Evolutionary conservation across 2,797 vertebrate species (phyloP).

Genomic region (Notamacropus eugenii): DNA sequence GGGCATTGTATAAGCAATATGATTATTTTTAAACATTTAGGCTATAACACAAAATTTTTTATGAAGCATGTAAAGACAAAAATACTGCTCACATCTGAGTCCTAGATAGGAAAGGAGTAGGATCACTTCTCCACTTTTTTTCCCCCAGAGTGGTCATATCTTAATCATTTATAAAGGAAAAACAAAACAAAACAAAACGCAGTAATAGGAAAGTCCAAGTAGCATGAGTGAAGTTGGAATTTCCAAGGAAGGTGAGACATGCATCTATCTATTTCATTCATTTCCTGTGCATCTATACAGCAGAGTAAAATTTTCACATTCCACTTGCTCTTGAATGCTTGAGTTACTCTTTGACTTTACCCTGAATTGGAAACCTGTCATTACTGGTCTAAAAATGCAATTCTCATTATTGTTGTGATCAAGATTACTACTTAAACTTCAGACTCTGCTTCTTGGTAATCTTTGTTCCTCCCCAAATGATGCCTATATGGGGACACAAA

Average conservation of each 20-base stretch:
- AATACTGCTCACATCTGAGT: not conserved
- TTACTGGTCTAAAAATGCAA: not conserved
- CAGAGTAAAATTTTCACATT: not conserved
- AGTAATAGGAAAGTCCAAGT: not conserved
- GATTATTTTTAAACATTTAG: not conserved
- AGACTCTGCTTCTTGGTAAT: not conserved
- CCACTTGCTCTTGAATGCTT: not conserved
- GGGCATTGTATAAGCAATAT: not conserved
- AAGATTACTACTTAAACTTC: not conserved
- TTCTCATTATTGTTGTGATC: not conserved
- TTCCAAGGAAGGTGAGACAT: not conserved
- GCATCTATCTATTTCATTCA: not conserved
- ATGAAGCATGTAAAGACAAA: not conserved
- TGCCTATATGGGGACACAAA: not conserved
- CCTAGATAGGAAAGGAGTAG: not conserved
- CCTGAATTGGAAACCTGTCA: not conserved
- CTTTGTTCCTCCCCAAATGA: not conserved
- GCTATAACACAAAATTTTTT: not conserved
- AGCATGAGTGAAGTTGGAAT: not conserved
- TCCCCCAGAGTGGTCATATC: not conserved
- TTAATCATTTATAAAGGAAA: not conserved
- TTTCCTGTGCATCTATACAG: not conserved
- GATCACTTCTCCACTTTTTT: not conserved
- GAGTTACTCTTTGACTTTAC: not conserved
- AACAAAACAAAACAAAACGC: not conserved